Base-by-base conservation (phyloP, 2,113 vertebrate species). In the Xyrauchen texanus region DNA sequence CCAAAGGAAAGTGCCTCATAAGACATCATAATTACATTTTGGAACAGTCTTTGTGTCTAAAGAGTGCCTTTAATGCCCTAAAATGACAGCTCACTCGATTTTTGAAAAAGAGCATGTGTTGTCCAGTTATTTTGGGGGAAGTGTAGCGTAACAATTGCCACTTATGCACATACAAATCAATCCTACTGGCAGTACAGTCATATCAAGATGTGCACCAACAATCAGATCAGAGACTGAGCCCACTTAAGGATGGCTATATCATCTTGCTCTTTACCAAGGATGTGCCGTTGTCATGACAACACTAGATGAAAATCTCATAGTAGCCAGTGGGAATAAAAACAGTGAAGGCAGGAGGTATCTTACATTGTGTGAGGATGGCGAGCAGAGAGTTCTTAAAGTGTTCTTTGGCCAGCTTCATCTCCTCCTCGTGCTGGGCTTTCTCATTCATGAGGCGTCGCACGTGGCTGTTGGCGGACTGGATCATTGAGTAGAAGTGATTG, bases 401-500 rank as follows among this genome's bases (percentile, higher is more conserved):
- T 85, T 96, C 95, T 90, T 95, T 95, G 86, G 95, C 95, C 67
- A 93, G 91, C 62, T 96, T 95, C 94, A 96, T 93, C 46, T 94
- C 93, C 15, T 96, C 93, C 79, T 96, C 95, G 0, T 96, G 95
- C 58, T 92, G 90, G 0, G 94, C 95, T 79, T 95, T 96, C n/a
- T 96, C 95, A 0, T 91, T 94, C 93, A 95, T 95, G 53, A 96
- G 92, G 15, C 94, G 90, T 57, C 95, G 93, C 80, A 96, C 92
- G 0, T 96, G 95, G 87, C 95, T 95, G 83, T 96, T 96, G 80
- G 94, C 94, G 0, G 94, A 95, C 88, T 96, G 95, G 52, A 96
- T 93, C 95, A 96, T 96, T 1, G 95, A 95, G n/a, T 96, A 96
- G 85, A 96, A 96, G 49, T 95, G 94, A 86, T 96, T 96, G 13